A percentile compares a stretch with the other conserved stretches of the same genome.
phyloP scores from a whole-genome alignment of 1,140 invertebrate species.

The Druon quercuslanigerum region DNA sequence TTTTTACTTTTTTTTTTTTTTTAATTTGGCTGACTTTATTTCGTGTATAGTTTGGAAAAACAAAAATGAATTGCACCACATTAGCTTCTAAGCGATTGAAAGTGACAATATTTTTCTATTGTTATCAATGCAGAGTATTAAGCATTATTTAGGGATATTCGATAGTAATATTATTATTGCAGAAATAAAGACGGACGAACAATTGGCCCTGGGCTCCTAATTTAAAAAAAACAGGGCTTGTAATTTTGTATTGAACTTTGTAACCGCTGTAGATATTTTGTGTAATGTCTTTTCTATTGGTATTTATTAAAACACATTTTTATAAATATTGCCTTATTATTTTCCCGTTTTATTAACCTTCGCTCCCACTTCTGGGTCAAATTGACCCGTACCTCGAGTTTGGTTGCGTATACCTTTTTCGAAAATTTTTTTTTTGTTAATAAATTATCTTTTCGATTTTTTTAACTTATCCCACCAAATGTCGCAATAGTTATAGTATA shows the following conservation, averaged over 20 bases:
- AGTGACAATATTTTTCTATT: conserved; percentile 68
- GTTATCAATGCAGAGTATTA: conserved; percentile 64
- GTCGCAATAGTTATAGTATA: no score
- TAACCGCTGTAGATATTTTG: conserved; percentile 71
- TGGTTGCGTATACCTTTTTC: no score
- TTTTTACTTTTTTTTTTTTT: conserved; percentile 38
- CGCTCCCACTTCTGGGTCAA: no score
- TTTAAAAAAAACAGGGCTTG: conserved; percentile 52
- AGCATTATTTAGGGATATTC: conserved; percentile 52
- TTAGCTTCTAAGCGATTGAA: conserved; percentile 46
- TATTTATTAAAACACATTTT: conserved; percentile 73
- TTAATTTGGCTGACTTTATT: conserved; percentile 17
- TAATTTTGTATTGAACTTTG: conserved; percentile 72
- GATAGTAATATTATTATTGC: conserved; percentile 49
- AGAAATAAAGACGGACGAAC: conserved; percentile 52
- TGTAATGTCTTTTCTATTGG: conserved; percentile 70
- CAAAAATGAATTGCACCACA: conserved; percentile 45
- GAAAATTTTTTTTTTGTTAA: no score
- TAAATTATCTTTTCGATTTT: no score
- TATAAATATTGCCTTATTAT: conserved; percentile 47
- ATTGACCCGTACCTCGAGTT: no score
- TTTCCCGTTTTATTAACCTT: neutral
- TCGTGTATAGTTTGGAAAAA: conserved; percentile 38
- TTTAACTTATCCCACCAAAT: no score
- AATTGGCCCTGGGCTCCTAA: conserved; percentile 55